Evolutionary conservation across 2,113 vertebrate species (phyloP).

Genomic region (Scophthalmus maximus): DNA sequence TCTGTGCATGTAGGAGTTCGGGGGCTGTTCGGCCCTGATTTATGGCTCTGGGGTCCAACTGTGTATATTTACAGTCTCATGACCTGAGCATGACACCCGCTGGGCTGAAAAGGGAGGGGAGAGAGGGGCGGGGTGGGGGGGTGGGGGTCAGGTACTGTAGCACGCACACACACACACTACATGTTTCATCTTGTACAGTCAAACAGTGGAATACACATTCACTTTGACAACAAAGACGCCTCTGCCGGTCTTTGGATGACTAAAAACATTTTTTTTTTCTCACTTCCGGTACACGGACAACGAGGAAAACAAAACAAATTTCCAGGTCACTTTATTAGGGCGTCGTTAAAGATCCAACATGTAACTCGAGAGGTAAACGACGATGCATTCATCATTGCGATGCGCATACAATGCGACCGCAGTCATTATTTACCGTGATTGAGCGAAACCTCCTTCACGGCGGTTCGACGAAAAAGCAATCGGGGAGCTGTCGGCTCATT

Average conservation of each 20-base stretch:
- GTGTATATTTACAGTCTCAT: conserved; percentile 98
- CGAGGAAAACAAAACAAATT: neutral
- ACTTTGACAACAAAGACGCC: neutral
- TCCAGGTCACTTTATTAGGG: too few species aligned
- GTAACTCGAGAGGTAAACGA: neutral
- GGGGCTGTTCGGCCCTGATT: conserved; percentile 84
- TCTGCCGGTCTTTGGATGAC: neutral
- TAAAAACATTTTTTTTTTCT: neutral
- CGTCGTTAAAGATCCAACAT: neutral
- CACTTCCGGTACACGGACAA: neutral
- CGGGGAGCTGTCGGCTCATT: neutral
- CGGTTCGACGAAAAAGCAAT: neutral
- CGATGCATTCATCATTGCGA: neutral
- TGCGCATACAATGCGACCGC: neutral
- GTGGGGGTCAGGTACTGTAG: conserved; percentile 71
- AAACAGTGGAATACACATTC: neutral
- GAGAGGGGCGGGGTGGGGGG: conserved; percentile 74
- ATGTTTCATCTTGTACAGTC: conserved; percentile 2
- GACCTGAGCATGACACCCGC: conserved; percentile 89
- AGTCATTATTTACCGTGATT: neutral
- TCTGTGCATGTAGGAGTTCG: conserved; percentile 66
- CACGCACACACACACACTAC: conserved; percentile 55
- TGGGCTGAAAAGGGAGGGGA: conserved; percentile 84
- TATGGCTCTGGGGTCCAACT: conserved; percentile 86
- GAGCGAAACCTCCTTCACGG: neutral